phyloP scores from a whole-genome alignment of 92 coral and sea anemone species.

The Porites cylindrica region DNA sequence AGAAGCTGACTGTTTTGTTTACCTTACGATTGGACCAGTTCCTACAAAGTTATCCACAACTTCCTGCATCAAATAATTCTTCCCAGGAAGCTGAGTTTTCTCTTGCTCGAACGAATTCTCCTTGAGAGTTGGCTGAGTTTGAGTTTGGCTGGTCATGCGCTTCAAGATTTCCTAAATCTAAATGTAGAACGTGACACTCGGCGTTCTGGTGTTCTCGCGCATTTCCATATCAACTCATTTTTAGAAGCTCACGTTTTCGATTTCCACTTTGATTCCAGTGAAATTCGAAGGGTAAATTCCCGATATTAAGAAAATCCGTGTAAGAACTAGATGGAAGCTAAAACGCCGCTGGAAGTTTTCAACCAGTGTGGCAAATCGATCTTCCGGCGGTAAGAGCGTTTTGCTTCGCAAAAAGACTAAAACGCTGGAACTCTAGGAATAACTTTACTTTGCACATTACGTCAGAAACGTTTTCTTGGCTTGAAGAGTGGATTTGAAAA shows the following conservation, averaged over 20 bases:
- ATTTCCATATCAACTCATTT: not conserved
- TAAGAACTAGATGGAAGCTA: not conserved
- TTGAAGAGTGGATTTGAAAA: not conserved
- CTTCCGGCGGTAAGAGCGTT: not conserved
- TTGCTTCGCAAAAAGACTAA: not conserved
- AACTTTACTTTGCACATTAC: not conserved
- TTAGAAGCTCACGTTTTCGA: conserved; percentile 1
- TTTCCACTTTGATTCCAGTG: not conserved
- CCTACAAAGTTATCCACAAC: not conserved
- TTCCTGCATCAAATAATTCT: not conserved
- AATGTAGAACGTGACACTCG: conserved; percentile 22
- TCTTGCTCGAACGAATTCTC: not conserved
- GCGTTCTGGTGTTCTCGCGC: not conserved
- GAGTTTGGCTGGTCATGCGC: not conserved
- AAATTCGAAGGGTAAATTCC: not conserved
- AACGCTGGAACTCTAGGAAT: not conserved
- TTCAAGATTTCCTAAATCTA: not conserved
- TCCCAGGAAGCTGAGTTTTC: not conserved
- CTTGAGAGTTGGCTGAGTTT: conserved; percentile 4
- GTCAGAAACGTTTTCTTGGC: not conserved
- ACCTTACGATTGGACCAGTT: not conserved
- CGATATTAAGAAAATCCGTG: not conserved
- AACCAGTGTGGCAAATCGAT: not conserved
- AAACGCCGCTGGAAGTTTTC: not conserved
- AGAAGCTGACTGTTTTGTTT: not conserved